Evolutionary conservation across 53 echinoderm and acorn worm species (phyloP).

Genomic region (Actinopyga echinites): DNA sequence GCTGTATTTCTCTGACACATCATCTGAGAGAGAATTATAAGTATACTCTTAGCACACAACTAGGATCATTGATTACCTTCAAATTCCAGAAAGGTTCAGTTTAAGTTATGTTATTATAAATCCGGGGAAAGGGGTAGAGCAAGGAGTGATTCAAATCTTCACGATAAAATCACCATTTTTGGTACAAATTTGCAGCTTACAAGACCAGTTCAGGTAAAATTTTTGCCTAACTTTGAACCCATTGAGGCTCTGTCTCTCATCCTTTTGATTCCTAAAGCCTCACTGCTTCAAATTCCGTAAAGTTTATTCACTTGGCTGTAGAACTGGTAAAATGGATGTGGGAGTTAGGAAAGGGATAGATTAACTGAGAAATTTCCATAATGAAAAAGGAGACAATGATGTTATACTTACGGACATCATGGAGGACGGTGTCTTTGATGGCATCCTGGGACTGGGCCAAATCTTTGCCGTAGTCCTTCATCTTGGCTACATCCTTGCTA

Average conservation of each 20-base stretch:
- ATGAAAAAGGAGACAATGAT: background rate
- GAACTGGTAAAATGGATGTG: no score
- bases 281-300: background rate
- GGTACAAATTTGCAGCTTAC: no score
- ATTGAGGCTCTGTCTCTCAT: no score
- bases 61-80: background rate
- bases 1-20: constrained; percentile 93
- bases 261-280: no score
- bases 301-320: no score
- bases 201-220: no score
- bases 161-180: no score
- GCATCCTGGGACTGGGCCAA: constrained; percentile 78
- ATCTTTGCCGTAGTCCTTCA: constrained; percentile 91
- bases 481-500: constrained; percentile 93
- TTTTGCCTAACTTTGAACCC: no score
- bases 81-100: background rate
- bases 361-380: no score
- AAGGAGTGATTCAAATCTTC: no score
- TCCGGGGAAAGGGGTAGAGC: no score
- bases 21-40: constrained; percentile 49
- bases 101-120: background rate
- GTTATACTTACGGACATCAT: constrained; percentile 79
- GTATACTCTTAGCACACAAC: background rate
- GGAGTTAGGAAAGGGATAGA: no score
- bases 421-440: constrained; percentile 86